Base-by-base conservation (phyloP, 2,113 vertebrate species). In the Fulmarus glacialis region DNA sequence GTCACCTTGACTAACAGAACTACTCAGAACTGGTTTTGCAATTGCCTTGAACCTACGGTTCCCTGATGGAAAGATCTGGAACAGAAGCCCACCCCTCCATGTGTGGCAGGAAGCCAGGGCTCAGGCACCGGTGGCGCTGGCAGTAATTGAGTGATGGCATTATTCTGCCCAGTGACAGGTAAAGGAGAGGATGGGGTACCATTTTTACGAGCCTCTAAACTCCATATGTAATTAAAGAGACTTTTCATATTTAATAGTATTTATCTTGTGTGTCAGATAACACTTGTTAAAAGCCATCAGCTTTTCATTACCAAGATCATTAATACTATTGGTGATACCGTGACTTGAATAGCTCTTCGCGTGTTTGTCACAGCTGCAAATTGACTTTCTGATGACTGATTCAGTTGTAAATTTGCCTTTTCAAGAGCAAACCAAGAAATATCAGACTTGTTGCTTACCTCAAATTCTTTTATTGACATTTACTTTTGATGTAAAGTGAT, bases 241-340 rank as follows among this genome's bases (percentile, higher is more conserved):
- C 67, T 95, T 97, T 59, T 96, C 84, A 92, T 94, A 95, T 96
- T 97, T 96, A 93, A 96, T 82, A 87, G 59, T 82, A 91, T 96
- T 96, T 96, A 89, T 73, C 77, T 96, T 93, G 56, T 85, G 82
- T 93, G 81, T 94, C 89, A 96, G 91, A 89, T 93, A 96, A 93
- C 77, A 81, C 82, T 96, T 94, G 82, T 95, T 97, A 94, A 91
- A 95, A 97, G 88, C 83, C 93, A 96, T 92, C 88, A 94, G 63
- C 70, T 94, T 94, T 96, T 95, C 70, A 87, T 97, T 97, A 97
- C 62, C 20, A 34, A 82, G 81, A 87, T 94, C 85, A 96, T 96
- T 97, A 96, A 85, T 85, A 89, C 47, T 88, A 58, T 50, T 88
- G 89, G 75, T 72, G 62, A 72, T 56, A 59, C 71, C 22, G 38